Base-by-base conservation (phyloP, 1,140 invertebrate genomes). In the Thaumetopoea pityocampa region DNA sequence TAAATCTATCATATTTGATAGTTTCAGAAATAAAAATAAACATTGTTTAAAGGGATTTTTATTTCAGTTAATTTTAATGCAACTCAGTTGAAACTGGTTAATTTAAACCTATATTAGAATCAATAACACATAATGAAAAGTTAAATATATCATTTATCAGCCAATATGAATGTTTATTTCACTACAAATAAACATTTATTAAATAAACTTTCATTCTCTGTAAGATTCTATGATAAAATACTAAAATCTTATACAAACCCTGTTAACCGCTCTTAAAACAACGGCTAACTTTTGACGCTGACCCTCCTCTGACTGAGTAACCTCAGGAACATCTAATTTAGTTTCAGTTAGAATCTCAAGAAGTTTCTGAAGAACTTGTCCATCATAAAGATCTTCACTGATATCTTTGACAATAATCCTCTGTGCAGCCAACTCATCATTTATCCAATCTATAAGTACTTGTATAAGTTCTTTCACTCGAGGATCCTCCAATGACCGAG, bases 351-450 rank as follows among this genome's bases (percentile, higher is more conserved):
- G 85, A 78, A 97, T 97, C 85, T 98, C 97, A 57, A 98, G 88
- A 4, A 99, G 83, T 86, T 99, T 99, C 76, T 99, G 98, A 7
- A 99, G 86, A 43, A 99, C 94, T 87, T 99, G 98, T 5, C 98
- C 98, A 90, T 99, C 98, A 83, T 98, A 99, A 34, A 99, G 85
- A 88, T 99, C 98, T 85, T 99, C 97, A 41, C 96, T 94, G 22
- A 99, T 92, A 66, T 97, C 92, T 80, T 98, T 97, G 0, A 99
- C 97, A 67, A 99, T 98, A 38, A 99, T 99, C 64, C 98, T 88
- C 56, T 99, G 95, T 54, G 93, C 89, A 0, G 97, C 97, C n/a
- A 99, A 80, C 78, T 98, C 98, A 86, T 99, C 96, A 82, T 99
- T 99, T 18, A 99, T 96, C 98, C 97, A 99, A 53, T 98, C 96